phyloP scores from a whole-genome alignment of 92 coral and sea anemone species.

The Meandrina meandrites region DNA sequence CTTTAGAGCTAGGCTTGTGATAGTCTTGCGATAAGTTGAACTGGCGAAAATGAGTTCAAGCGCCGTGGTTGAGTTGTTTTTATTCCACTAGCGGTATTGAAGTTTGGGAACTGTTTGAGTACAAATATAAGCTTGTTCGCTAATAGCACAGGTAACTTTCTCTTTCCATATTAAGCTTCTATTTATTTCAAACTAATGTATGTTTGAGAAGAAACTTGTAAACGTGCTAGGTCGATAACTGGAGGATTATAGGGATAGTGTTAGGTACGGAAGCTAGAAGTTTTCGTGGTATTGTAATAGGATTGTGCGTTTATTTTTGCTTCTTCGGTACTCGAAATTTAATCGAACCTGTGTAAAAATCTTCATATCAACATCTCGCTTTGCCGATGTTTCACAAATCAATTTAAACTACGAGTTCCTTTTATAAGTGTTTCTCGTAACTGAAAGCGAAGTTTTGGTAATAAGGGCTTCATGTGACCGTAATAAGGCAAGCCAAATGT shows the following conservation, averaged over 20 bases:
- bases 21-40: neutral
- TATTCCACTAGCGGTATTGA: neutral
- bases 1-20: conserved; percentile 9
- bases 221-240: conserved; percentile 27
- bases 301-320: neutral
- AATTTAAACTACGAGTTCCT: neutral
- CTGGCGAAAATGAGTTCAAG: neutral
- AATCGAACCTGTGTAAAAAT: neutral
- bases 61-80: neutral
- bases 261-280: conserved; percentile 25
- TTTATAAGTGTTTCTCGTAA: conserved; percentile 1
- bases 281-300: neutral
- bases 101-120: neutral
- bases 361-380: neutral
- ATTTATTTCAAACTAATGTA: neutral
- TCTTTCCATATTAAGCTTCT: neutral
- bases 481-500: neutral
- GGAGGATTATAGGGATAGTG: conserved; percentile 25
- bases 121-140: too few relatives aligned
- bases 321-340: neutral
- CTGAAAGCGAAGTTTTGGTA: neutral
- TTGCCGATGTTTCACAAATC: neutral
- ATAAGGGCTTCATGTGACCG: neutral
- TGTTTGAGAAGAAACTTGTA: conserved; percentile 15
- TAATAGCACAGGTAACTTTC: neutral